Evolutionary conservation across 2,113 vertebrate genomes (phyloP), one percentile per base, ranked within the genome.

Genomic region (Nannobrachium achirus): DNA sequence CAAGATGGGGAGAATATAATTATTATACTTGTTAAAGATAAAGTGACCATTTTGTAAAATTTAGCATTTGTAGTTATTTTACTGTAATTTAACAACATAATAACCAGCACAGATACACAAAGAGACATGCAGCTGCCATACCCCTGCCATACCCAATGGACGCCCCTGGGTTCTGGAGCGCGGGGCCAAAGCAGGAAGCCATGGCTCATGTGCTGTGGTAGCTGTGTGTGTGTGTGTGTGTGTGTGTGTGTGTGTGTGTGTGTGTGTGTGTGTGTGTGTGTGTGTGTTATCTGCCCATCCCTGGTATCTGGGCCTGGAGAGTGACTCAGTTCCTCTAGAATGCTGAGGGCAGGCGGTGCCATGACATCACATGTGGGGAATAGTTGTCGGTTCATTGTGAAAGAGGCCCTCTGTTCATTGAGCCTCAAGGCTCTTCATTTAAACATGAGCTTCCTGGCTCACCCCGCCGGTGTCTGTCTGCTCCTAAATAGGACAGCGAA

Each of bases 361-460:
- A 71, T 91, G 85, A 91, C 87, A 85, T 89, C 77, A 86, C 78
- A 82, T 66, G 65, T 79, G 78, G 86, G 83, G 82, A 89, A 86
- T 84, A 83, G 81, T 82, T 85, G 86, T 88, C 78, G 72, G 81
- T 81, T 81, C 84, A 86, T 90, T 87, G 81, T 91, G 86, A 89
- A 90, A 90, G 86, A 89, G 71, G 56, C 84, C 85, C 78, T 86
- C 74, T 90, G 86, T 86, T 88, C 86, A 83, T 81, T 85, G 84
- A 84, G 83, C 83, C 6, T 80, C 20, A 19, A 75, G 83, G 82
- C 85, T 90, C 78, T 72, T 88, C 82, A 83, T 89, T 89, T 90
- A 86, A 86, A 87, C 84, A 81, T 86, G 81, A 86, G 85, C 80
- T 80, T 85, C 81, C 81, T 78, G 76, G 82, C 83, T 33, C 10